Conservation (phyloP, 1,140 invertebrate species). For the Bicyclus anynana region DNA sequence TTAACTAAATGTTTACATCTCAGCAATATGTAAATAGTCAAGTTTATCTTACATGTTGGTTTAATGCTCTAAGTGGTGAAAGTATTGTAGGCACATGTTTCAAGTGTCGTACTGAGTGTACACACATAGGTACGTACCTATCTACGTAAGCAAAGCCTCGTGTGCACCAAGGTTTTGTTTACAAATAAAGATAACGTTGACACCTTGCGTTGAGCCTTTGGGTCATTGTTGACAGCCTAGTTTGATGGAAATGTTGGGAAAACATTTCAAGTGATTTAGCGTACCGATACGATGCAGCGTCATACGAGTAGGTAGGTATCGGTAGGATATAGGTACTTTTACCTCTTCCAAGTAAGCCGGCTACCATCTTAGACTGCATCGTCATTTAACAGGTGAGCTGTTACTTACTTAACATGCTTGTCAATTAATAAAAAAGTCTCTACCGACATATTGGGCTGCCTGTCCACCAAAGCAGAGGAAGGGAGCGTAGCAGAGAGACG, state of each 20-base stretch:
- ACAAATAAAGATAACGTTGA: neutral
- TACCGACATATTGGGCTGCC: no score
- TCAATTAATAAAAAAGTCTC: no score
- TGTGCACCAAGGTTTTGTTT: neutral
- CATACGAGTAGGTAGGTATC: no score
- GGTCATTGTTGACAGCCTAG: neutral
- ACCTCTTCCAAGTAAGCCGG: no score
- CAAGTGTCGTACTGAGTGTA: neutral
- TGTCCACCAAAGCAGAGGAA: no score
- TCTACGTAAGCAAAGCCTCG: neutral
- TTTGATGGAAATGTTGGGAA: neutral
- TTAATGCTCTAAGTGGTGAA: neutral
- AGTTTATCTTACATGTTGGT: neutral
- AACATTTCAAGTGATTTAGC: no score
- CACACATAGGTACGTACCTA: neutral
- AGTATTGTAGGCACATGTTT: neutral
- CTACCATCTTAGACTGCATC: no score
- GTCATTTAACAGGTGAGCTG: no score
- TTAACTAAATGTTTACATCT: neutral
- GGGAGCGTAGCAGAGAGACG: no score
- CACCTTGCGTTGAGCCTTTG: neutral
- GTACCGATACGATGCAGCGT: no score
- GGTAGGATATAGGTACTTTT: no score
- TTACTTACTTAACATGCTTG: no score
- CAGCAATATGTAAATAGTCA: neutral